Percentiles rank a stretch among this genome's conserved stretches.
phyloP scores from a whole-genome alignment of 2,113 vertebrate genomes.

The Drymodes brunneopygia region DNA sequence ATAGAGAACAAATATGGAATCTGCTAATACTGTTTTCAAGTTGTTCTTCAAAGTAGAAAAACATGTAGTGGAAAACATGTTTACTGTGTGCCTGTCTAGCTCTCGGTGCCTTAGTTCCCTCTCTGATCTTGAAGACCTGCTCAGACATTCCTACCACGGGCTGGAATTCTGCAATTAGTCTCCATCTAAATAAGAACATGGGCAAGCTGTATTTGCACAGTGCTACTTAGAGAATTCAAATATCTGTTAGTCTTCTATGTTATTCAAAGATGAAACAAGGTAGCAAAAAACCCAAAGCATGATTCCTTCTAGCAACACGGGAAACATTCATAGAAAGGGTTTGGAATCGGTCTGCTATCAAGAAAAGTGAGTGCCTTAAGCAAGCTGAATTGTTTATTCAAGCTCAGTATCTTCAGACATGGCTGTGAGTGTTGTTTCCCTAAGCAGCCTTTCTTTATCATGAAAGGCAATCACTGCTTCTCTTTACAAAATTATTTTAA shows the following conservation, averaged over 20 bases:
- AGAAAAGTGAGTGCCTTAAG: neutral
- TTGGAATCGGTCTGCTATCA: neutral
- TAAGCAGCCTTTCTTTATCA: neutral
- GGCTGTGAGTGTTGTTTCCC: neutral
- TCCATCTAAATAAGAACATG: neutral
- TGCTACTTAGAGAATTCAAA: neutral
- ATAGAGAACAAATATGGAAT: neutral
- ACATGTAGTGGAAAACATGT: neutral
- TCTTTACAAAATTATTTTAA: neutral
- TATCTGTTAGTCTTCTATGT: neutral
- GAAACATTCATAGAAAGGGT: neutral
- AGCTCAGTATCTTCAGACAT: neutral
- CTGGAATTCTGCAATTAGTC: conserved; percentile 19
- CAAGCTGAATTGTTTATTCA: neutral
- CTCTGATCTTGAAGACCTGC: conserved; percentile 23
- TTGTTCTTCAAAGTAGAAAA: conserved; percentile 2
- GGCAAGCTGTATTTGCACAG: neutral
- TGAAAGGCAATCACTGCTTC: neutral
- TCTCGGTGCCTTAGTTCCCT: neutral
- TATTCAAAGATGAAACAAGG: neutral
- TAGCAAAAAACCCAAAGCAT: neutral
- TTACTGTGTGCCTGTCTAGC: neutral
- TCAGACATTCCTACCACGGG: conserved; percentile 13
- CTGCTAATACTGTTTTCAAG: neutral
- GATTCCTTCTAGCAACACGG: neutral